These are phyloP conservation scores for Saiga tatarica DNA, from an alignment of 2,113 vertebrate genomes.

Conservation along the genomic window DNA sequence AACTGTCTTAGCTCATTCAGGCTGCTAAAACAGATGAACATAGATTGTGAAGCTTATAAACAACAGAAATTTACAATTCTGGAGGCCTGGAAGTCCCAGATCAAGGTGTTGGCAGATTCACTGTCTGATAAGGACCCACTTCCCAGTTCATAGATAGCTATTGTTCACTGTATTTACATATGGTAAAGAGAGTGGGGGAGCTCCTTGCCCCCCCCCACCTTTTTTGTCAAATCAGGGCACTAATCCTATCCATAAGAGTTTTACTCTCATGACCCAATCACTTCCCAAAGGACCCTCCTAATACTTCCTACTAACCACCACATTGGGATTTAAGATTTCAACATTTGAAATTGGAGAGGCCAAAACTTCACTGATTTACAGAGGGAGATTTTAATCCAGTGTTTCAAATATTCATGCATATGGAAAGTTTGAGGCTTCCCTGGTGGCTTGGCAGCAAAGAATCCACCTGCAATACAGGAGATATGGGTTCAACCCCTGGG, in stretches of 20 bases:
- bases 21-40: not conserved
- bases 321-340: not conserved
- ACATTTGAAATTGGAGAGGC: not conserved
- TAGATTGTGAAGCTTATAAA: not conserved
- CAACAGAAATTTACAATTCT: not conserved
- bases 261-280: not conserved
- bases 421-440: not conserved
- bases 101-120: not conserved
- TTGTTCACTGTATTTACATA: not conserved
- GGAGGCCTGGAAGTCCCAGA: not conserved
- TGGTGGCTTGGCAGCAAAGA: not conserved
- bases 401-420: not conserved
- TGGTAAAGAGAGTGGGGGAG: not conserved
- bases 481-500: not conserved
- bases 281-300: not conserved
- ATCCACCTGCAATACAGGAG: not conserved
- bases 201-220: accelerated
- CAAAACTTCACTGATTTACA: not conserved
- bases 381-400: not conserved
- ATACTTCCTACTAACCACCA: not conserved
- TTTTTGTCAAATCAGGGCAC: not conserved
- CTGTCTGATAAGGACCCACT: not conserved
- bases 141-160: not conserved
- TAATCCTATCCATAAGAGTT: not conserved
- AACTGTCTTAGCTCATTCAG: not conserved